Conservation (phyloP, 2,797 vertebrate species). For the Euphonia xanthogaster region DNA sequence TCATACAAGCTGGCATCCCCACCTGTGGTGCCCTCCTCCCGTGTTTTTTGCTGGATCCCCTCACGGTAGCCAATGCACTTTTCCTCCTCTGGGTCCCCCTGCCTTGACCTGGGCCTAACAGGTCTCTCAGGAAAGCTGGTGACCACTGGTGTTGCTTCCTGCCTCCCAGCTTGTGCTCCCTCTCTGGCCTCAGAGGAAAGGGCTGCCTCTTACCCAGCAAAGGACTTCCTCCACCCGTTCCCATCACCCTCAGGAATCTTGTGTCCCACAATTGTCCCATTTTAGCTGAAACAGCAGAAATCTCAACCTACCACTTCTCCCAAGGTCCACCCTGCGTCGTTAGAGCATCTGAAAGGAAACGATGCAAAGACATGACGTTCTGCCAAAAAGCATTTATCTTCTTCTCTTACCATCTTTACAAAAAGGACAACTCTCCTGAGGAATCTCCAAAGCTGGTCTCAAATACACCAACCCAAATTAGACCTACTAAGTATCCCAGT, state of each 20-base stretch:
- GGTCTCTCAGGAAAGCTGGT: neutral
- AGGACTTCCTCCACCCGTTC: constrained; percentile 56
- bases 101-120: constrained; percentile 14
- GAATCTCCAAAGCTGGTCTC: neutral
- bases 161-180: neutral
- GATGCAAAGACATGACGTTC: neutral
- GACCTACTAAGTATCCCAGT: neutral
- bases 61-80: accelerated
- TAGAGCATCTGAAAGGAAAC: constrained; percentile 31
- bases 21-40: neutral
- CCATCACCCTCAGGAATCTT: neutral
- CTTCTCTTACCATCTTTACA: neutral
- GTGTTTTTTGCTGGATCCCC: neutral
- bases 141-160: constrained; percentile 9
- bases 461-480: neutral
- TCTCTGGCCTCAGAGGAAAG: constrained; percentile 37
- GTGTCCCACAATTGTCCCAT: constrained; percentile 53
- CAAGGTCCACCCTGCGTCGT: neutral
- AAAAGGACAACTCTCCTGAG: neutral
- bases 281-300: constrained; percentile 64
- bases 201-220: neutral
- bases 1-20: neutral
- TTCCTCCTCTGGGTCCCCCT: neutral
- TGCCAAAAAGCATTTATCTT: constrained; percentile 38
- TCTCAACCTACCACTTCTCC: neutral